A percentile compares a stretch with the other conserved stretches of the same genome.
Conservation (phyloP, 2,797 vertebrate genomes). For the Myotis pilosus region DNA sequence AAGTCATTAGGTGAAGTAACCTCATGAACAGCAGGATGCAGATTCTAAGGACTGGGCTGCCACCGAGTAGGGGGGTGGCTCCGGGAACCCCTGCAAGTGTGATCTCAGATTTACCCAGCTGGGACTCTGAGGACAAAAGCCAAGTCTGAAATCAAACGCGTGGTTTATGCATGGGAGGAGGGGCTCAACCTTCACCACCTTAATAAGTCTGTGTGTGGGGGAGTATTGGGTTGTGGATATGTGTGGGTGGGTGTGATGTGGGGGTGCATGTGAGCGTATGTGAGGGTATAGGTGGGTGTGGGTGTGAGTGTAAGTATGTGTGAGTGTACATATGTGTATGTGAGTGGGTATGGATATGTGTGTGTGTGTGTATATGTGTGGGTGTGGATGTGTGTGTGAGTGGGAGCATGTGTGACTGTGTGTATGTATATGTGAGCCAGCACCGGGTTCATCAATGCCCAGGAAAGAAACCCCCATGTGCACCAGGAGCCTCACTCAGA, state of each 20-base stretch:
- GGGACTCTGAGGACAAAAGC: constrained; percentile 58
- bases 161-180: background rate
- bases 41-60: background rate
- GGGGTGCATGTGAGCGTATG: too few relatives aligned
- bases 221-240: background rate
- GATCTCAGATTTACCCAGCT: constrained; percentile 54
- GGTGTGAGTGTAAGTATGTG: background rate
- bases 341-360: rapidly evolving
- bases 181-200: rapidly evolving
- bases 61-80: background rate
- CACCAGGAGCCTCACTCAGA: background rate
- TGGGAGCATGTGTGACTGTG: background rate
- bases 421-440: background rate
- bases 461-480: background rate
- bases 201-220: background rate
- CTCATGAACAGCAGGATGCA: background rate
- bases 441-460: background rate
- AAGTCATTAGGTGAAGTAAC: background rate
- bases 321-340: background rate
- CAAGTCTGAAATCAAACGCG: constrained; percentile 56
- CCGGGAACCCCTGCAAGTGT: constrained; percentile 56
- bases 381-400: background rate
- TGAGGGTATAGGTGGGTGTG: background rate
- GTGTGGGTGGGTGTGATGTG: too few relatives aligned
- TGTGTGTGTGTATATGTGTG: too few relatives aligned